Percentiles rank a stretch among this genome's conserved stretches.
Conservation (phyloP, 2,888 invertebrate genomes). For the Calliopum simillimum region DNA sequence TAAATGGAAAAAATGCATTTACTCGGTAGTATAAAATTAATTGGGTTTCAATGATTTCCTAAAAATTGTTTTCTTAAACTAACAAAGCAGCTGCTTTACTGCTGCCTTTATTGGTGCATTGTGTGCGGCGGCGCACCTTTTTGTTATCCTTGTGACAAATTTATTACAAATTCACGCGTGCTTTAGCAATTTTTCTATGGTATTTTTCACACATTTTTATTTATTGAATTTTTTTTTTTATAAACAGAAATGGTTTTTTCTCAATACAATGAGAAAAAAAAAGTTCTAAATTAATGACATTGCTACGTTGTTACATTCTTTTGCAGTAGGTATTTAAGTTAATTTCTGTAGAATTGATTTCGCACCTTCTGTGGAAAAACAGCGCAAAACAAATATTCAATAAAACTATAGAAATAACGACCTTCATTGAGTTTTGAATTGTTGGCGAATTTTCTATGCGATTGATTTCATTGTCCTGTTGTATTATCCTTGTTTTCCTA, state of each 20-base stretch:
- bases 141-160: slow-evolving; percentile 17
- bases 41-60: slow-evolving; percentile 19
- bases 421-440: neutral
- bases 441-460: slow-evolving; percentile 16
- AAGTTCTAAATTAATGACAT: slow-evolving; percentile 31
- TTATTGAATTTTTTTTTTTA: neutral
- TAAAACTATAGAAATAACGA: neutral
- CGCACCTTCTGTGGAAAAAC: slow-evolving; percentile 7
- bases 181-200: neutral
- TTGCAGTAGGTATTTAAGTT: slow-evolving; percentile 8
- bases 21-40: slow-evolving; percentile 12
- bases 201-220: slow-evolving; percentile 19
- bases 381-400: slow-evolving; percentile 6
- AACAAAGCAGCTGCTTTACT: neutral
- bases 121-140: neutral
- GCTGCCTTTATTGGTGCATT: too few species aligned
- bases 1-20: neutral
- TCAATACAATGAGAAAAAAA: neutral
- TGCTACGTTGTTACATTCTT: neutral
- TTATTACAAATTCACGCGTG: slow-evolving; percentile 29
- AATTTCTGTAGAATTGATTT: slow-evolving; percentile 23
- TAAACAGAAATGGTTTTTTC: neutral
- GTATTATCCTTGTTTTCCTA: slow-evolving; percentile 12
- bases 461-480: slow-evolving; percentile 17
- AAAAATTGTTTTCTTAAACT: too few species aligned